Conservation (phyloP, 1,140 invertebrate genomes). For the Leptopilina clavipes region DNA sequence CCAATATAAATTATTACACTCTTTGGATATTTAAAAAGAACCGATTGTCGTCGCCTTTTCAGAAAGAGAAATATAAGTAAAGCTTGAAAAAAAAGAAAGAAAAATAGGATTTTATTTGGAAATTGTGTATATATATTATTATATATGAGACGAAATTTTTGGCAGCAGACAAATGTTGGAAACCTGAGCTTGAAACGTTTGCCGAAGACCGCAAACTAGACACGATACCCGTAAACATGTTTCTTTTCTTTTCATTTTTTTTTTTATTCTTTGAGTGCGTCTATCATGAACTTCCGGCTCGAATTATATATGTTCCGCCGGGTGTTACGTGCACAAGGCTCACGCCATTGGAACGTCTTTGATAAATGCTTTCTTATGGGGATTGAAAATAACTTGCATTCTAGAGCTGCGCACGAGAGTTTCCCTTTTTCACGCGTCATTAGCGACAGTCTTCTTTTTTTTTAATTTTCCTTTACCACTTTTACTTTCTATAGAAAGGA, state of each 20-base stretch:
- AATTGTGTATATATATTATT: neutral
- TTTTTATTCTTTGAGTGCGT: neutral
- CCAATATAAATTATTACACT: constrained; percentile 17
- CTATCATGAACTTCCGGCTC: constrained; percentile 31
- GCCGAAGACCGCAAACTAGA: constrained; percentile 14
- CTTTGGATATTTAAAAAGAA: neutral
- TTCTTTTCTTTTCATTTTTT: constrained; percentile 1
- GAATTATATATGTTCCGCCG: constrained; percentile 7
- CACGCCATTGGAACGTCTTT: constrained; percentile 48
- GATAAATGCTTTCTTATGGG: constrained; percentile 58
- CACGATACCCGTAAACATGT: constrained; percentile 29
- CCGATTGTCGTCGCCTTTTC: constrained; percentile 20
- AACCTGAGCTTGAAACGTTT: constrained; percentile 9
- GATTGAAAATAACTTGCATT: constrained; percentile 67
- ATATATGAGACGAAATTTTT: neutral
- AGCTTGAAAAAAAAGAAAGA: neutral
- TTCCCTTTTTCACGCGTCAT: constrained; percentile 66
- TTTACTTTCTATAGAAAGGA: too few species aligned
- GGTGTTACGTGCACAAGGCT: neutral
- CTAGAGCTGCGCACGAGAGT: constrained; percentile 57
- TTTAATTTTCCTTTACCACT: neutral
- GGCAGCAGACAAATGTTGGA: neutral
- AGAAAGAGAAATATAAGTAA: neutral
- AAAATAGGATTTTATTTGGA: neutral
- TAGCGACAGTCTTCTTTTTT: constrained; percentile 51